These are phyloP conservation scores for Sepioteuthis lessoniana DNA, from an alignment of 2,888 invertebrate genomes.

Conservation along the genomic window DNA sequence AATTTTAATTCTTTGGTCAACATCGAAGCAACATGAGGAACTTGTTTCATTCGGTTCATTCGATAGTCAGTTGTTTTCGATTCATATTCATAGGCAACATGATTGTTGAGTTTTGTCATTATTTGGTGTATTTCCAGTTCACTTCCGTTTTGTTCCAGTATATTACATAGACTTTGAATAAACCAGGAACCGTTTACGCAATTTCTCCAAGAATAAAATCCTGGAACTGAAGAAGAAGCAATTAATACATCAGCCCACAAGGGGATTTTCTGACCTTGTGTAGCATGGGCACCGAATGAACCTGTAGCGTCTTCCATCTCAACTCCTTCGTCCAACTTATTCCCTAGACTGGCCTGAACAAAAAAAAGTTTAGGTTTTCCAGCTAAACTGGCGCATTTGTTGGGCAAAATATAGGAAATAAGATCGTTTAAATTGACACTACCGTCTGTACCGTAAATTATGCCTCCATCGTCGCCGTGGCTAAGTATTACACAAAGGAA, in stretches of 20 bases:
- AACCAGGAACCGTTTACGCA: conserved; percentile 74
- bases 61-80: conserved; percentile 67
- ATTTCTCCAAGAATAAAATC: conserved; percentile 74
- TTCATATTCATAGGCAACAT: conserved; percentile 72
- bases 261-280: conserved; percentile 78
- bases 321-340: conserved; percentile 66
- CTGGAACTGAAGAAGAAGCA: conserved; percentile 64
- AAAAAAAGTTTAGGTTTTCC: conserved; percentile 70
- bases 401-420: not conserved
- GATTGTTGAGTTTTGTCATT: conserved; percentile 72
- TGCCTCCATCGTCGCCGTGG: conserved; percentile 88
- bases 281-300: conserved; percentile 49
- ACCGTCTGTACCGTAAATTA: conserved; percentile 88
- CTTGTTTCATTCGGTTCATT: conserved; percentile 70
- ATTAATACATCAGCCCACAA: conserved; percentile 70
- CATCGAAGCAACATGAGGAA: conserved; percentile 73
- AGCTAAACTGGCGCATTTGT: not conserved
- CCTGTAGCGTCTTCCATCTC: conserved; percentile 61
- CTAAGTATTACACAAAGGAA: conserved; percentile 87
- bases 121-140: conserved; percentile 66
- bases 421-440: not conserved
- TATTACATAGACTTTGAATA: conserved; percentile 70
- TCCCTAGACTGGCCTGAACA: conserved; percentile 71
- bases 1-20: conserved; percentile 72
- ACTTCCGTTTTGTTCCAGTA: conserved; percentile 64